Evolutionary conservation across 2,797 vertebrate species (phyloP), one percentile per base, ranked within the genome.

Genomic region (Pogonophryne albipinna): DNA sequence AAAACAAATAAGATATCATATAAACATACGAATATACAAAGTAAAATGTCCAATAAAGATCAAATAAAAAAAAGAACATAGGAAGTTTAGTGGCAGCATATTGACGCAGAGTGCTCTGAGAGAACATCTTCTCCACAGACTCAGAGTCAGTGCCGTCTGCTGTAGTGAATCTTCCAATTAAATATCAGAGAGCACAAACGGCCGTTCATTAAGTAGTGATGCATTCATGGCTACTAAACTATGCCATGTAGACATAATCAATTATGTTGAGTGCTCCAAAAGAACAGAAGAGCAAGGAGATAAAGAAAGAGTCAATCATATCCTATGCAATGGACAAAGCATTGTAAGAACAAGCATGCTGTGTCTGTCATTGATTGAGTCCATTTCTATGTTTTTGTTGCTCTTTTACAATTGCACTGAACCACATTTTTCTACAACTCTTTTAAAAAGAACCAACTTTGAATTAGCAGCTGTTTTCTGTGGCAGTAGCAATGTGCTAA

Each of bases 231-330:
- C 19, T 10, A 6, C 41, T 16, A 20, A 46, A 57, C 63, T 14
- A 2, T 8, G 66, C 79, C 66, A 60, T 16, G 38, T 63, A 82
- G 66, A 80, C 76, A 23, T 45, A 59, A 87, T 90, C 86, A 79
- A 84, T 88, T 71, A 67, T 50, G 76, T 61, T 84, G 70, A 87
- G 84, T 75, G 78, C 50, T 66, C 53, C 47, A 67, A 80, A 72
- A 80, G 85, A 71, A 61, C 70, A 58, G 69, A 49, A 50, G 27
- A 60, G 61, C 8, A 8, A 14, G 19, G 27, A 53, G 13, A 75
- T 62, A 67, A 42, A 50, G 49, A 55, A 67, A 73, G 38, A 64
- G 11, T 67, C 13, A 53, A 23, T 50, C 11, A 47, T 47, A 67
- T 46, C 50, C 20, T 31, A 11, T 44, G 41, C 17, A 20, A 16